phyloP scores from a whole-genome alignment of 1,140 invertebrate genomes.

The Dinoponera quadriceps region DNA sequence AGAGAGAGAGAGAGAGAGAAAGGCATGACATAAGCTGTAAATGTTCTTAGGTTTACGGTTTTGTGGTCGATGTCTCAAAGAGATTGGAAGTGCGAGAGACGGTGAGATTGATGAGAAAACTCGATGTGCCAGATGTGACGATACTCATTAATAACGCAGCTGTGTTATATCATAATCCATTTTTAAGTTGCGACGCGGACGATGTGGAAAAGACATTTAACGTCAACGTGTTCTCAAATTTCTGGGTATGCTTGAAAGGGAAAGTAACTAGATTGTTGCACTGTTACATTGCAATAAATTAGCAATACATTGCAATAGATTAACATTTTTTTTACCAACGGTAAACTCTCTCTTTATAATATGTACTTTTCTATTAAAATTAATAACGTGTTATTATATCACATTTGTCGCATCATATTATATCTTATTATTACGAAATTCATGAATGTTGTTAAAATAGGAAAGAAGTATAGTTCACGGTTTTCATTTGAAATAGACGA shows the following conservation, averaged over 20 bases:
- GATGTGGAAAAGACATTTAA: constrained; percentile 74
- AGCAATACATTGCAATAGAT: no score
- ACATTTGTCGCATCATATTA: neutral
- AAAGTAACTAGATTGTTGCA: neutral
- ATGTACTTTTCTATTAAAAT: constrained; percentile 4
- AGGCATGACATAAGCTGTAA: neutral
- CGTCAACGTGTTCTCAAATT: constrained; percentile 79
- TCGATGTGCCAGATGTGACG: constrained; percentile 76
- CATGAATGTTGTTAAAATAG: neutral
- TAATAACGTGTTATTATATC: neutral
- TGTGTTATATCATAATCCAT: constrained; percentile 71
- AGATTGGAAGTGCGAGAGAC: constrained; percentile 75
- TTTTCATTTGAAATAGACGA: constrained; percentile 86
- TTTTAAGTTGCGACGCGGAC: constrained; percentile 70
- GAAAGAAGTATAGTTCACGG: neutral
- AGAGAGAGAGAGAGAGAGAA: no score
- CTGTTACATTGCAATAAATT: no score
- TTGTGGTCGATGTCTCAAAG: constrained; percentile 79
- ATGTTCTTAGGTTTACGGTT: constrained; percentile 76
- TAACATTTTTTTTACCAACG: no score
- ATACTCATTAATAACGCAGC: constrained; percentile 82
- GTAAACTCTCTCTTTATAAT: neutral
- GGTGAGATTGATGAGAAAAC: constrained; percentile 75
- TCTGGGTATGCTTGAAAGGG: constrained; percentile 73
- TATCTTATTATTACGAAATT: neutral